A percentile compares a stretch with the other conserved stretches of the same genome.
Conservation (phyloP, 2,888 invertebrate genomes). For the Synanthedon formicaeformis region DNA sequence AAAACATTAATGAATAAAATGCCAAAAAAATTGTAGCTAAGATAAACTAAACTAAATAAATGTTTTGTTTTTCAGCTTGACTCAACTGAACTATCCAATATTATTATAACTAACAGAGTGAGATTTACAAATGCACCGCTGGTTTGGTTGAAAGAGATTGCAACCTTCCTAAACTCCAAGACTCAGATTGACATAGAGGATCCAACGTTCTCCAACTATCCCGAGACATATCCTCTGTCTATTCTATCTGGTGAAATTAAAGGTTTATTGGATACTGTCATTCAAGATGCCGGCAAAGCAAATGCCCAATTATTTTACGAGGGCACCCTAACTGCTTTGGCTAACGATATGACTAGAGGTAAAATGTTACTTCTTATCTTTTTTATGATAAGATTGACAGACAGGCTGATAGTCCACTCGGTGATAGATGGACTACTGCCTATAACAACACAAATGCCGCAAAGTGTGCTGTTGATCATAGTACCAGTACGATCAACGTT, state of each 20-base stretch:
- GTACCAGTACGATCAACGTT: too few relatives aligned
- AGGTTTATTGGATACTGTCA: constrained; percentile 48
- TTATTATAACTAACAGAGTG: constrained; percentile 68
- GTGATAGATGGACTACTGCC: too few relatives aligned
- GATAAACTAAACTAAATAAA: too few relatives aligned
- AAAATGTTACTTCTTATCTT: constrained; percentile 1
- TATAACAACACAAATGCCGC: too few relatives aligned
- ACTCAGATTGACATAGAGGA: constrained; percentile 74
- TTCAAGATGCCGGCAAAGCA: constrained; percentile 72
- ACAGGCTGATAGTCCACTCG: too few relatives aligned
- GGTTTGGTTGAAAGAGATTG: constrained; percentile 77
- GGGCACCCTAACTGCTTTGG: constrained; percentile 76
- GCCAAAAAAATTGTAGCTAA: too few relatives aligned
- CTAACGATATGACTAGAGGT: constrained; percentile 80
- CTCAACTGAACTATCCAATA: constrained; percentile 61
- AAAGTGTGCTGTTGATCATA: too few relatives aligned
- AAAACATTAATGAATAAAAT: too few relatives aligned
- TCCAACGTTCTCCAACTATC: constrained; percentile 69
- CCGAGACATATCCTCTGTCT: constrained; percentile 69
- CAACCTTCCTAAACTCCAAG: constrained; percentile 73
- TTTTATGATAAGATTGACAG: neutral
- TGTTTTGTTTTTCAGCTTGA: constrained; percentile 66
- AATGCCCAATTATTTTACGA: constrained; percentile 79
- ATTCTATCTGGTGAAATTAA: constrained; percentile 58
- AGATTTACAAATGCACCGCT: constrained; percentile 78